Evolutionary conservation across 1,140 invertebrate species (phyloP), one percentile per base, ranked within the genome.

Genomic region (Heliconius eleuchia): DNA sequence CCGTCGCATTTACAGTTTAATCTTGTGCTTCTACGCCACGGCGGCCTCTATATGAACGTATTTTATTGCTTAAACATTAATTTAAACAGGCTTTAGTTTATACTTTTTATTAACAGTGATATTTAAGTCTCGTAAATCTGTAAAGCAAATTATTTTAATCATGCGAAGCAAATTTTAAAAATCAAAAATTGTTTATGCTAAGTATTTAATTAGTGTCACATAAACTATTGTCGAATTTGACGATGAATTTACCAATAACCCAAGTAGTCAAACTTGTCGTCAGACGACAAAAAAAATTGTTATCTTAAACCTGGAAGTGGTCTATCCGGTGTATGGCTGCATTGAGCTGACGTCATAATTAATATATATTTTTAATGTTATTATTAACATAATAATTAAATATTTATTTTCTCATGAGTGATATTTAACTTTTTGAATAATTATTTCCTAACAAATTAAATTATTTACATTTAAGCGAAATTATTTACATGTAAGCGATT

Each of bases 221-320:
- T 66, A 66, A 75, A 75, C 50, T 76, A 71, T 76, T 60, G 71
- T 74, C 30, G 52, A 23, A 81, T 46, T 42, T 76, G 50, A 71
- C 73, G 60, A 46, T 71, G 46, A 77, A 71, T 77, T 52, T 70
- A 81, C 37, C 42, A 52, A 73, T 74, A 71, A 72, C 52, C 23
- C 19, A 77, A 77, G 70, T 76, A 70, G 74, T 57, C 57, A 77
- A 74, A 80, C 46, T 73, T 74, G 60, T 57, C 75, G 71, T 23
- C 55, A 66, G n/a, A 34, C 50, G 60, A 77, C 39, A 74, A 74
- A 27, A 52, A 37, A 79, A n/a, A 39, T 37, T 77, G 71, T 73
- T 81, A 81, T 82, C 74, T 74, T 79, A 79, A 79, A 80, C 71
- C 77, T 82, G 81, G 81, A 82, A 82, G 78, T 79, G 71, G 75